These are phyloP conservation scores for Lontra canadensis DNA, from an alignment of 2,113 vertebrate genomes.

Conservation along the genomic window DNA sequence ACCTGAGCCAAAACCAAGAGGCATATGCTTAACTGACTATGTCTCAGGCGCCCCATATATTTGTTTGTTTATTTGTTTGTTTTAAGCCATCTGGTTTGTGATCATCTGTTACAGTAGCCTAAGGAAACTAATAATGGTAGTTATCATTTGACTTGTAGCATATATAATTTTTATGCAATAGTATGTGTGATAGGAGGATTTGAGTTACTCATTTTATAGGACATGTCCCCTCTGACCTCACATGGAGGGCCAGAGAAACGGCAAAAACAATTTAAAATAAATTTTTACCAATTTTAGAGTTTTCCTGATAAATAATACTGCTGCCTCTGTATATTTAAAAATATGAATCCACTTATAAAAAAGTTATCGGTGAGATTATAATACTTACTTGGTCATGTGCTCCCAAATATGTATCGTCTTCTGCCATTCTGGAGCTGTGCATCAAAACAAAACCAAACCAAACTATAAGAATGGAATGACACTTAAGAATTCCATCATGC, in stretches of 20 bases:
- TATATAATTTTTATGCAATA: background rate
- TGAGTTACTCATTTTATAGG: background rate
- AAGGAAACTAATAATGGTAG: background rate
- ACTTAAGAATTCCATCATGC: background rate
- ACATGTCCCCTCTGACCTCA: background rate
- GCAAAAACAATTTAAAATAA: background rate
- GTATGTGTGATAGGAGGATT: too few relatives aligned
- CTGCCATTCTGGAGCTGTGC: slow-evolving; percentile 85
- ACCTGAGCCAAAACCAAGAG: background rate
- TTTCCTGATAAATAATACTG: background rate
- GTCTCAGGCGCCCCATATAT: background rate
- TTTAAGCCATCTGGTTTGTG: background rate
- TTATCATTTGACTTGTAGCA: background rate
- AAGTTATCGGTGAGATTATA: background rate
- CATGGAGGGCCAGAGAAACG: background rate
- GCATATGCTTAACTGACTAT: background rate
- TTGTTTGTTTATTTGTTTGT: background rate
- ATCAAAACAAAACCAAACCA: slow-evolving; percentile 51
- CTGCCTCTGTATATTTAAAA: background rate
- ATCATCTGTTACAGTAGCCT: background rate
- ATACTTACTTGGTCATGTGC: slow-evolving; percentile 83
- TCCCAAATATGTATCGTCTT: slow-evolving; percentile 83
- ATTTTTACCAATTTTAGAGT: background rate
- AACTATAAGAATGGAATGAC: background rate
- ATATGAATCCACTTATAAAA: background rate